These are phyloP conservation scores for Pristionchus arcanus DNA, from an alignment of 2,888 invertebrate genomes.

Conservation along the genomic window DNA sequence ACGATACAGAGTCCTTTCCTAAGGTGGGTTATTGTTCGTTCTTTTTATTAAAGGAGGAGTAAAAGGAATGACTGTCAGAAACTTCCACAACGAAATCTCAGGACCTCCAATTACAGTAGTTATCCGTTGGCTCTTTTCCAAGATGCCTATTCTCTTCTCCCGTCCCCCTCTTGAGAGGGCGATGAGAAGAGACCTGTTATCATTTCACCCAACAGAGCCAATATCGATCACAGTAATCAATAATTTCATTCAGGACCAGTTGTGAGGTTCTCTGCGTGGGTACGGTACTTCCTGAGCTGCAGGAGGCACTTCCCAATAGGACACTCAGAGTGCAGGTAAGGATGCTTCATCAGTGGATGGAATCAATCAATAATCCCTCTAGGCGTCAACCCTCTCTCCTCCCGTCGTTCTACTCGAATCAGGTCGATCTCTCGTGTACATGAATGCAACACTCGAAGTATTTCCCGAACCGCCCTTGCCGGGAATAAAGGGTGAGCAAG, in stretches of 20 bases:
- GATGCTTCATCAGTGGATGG: not conserved
- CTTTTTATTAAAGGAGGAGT: no score
- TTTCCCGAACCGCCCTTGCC: constrained; percentile 65
- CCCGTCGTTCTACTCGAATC: constrained; percentile 72
- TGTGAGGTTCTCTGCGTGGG: constrained; percentile 77
- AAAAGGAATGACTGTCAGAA: no score
- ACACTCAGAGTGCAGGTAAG: constrained; percentile 67
- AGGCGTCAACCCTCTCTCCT: constrained; percentile 73
- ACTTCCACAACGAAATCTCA: no score
- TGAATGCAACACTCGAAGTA: constrained; percentile 74
- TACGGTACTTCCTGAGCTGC: constrained; percentile 73
- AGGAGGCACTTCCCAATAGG: constrained; percentile 67
- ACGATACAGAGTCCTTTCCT: constrained; percentile 74
- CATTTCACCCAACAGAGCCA: not conserved
- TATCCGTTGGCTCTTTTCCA: no score
- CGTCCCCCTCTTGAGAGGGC: no score
- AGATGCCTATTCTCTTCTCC: no score
- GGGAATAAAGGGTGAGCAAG: constrained; percentile 61
- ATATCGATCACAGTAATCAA: not conserved
- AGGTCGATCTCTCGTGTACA: constrained; percentile 68
- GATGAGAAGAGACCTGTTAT: no score
- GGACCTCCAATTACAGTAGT: no score
- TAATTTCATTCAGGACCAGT: constrained; percentile 61
- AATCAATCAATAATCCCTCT: not conserved
- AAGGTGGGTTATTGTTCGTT: not conserved